Base-by-base conservation (phyloP, 2,113 vertebrate species). In the Melierax canorus region DNA sequence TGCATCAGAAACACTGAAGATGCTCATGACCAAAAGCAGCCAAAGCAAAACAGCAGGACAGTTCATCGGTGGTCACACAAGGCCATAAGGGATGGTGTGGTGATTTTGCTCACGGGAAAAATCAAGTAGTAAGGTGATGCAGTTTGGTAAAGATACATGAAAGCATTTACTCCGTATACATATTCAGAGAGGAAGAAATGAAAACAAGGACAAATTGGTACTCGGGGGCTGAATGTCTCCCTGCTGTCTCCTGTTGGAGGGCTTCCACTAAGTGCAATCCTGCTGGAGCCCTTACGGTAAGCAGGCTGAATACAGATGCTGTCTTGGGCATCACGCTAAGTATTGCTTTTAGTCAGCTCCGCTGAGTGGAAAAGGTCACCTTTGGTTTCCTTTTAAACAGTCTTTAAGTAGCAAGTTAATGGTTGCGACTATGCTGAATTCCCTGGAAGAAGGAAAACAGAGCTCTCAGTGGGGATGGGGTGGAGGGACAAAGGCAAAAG, bases 281-380 rank as follows among this genome's bases (percentile, higher is more conserved):
- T 80, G 73, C 83, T 69, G 82, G 48, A 93, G 55, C 32, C 46
- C 41, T 41, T 59, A 41, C 2, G 0, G 41, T 38, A 43, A 43
- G 53, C 77, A 62, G 19, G 10, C 50, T 90, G 59, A 56, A 82
- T 29, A 50, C 56, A 66, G 67, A 75, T 27, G 12, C 32, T 64
- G 39, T 59, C 62, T 14, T 17, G 32, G 87, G 36, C 68, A 88
- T 66, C 88, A 80, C 1, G 30, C 59, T 90, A 87, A 93, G 67
- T 46, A 53, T 30, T 58, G 78, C 91, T 95, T 93, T 95, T 66
- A 88, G 91, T 13, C 56, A 36, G 45, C 39, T 71, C 67, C 2
- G 3, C 87, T 36, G 73, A 75, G 73, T 36, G 21, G 58, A 76
- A 84, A 93, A 95, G 71, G 87, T 93, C 88, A 80, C 88, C 88